Conservation (phyloP, 2,113 vertebrate genomes). For the Lonchura striata region DNA sequence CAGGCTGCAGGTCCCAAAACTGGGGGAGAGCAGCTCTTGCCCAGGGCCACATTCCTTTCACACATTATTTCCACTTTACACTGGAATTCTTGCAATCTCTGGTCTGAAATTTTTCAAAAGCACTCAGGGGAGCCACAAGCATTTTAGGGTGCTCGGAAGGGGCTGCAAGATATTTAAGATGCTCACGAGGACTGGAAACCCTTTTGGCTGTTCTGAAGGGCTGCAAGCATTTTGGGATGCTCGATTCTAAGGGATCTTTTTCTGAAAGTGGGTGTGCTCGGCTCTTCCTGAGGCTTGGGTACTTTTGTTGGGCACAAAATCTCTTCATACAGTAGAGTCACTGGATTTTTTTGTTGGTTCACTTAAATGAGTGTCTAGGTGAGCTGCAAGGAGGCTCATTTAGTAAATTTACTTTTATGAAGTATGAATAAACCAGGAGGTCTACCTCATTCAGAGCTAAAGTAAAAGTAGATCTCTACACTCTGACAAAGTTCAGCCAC, state of each 20-base stretch:
- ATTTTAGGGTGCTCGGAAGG: neutral
- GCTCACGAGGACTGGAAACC: neutral
- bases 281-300: neutral
- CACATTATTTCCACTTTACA: neutral
- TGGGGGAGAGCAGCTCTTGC: neutral
- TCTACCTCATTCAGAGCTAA: constrained; percentile 82
- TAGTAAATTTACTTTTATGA: constrained; percentile 72
- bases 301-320: neutral
- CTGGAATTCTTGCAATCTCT: neutral
- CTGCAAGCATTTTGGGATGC: neutral
- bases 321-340: neutral
- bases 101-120: neutral
- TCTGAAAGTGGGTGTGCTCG: neutral
- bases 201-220: neutral
- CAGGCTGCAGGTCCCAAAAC: neutral
- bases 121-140: neutral
- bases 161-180: neutral
- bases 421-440: constrained; percentile 76
- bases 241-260: neutral
- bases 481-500: constrained; percentile 91
- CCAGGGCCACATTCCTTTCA: neutral
- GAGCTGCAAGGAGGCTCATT: constrained; percentile 51
- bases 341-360: neutral
- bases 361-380: constrained; percentile 24
- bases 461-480: constrained; percentile 89